Base-by-base conservation (phyloP, 2,888 invertebrate genomes). In the Xanthia togata region DNA sequence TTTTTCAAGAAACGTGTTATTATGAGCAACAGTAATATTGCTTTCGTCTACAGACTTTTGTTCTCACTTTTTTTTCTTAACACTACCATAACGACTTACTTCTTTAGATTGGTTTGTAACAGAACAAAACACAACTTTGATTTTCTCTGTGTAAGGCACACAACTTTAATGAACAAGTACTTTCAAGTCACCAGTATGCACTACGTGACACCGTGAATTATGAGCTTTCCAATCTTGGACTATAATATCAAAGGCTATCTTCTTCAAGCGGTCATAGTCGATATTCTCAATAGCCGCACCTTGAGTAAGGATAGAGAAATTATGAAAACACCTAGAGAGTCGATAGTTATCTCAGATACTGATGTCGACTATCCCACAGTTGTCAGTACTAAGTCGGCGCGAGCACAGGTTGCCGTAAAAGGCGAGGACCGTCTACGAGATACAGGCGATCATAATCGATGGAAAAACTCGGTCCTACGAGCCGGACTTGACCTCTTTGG, bases 361-460 rank as follows among this genome's bases (percentile, higher is more conserved):
- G 92, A 91, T 91, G 93, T 91, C 89, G 91, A 93, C 93, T 94
- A 96, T 95, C 95, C 94, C 96, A 96, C 95, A 96, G 95, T 94
- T 94, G 96, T 96, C 95, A 95, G 94, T 94, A 92, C 92, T 89
- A 89, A 91, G 90, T 84, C 91, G 90, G 91, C 87, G 89, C 91
- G 80, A 88, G 92, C 90, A 86, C 96, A 94, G 92, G 95, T 93
- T 96, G 89, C 96, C 96, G 89, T 96, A 96, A 92, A 96, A 91
- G 96, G 96, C 88, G 88, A 91, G 88, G 91, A 91, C 90, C 90
- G 91, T 91, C 91, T 90, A 90, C 91, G 83, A 93, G 93, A 90
- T 91, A 90, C 88, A 88, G 88, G 88, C 91, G 94, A 95, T 95
- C 93, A 94, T 94, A 94, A 94, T 95, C 95, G 90, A 85, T 91